phyloP scores from a whole-genome alignment of 1,140 invertebrate species.

The Pseudomyrmex cubaensis region DNA sequence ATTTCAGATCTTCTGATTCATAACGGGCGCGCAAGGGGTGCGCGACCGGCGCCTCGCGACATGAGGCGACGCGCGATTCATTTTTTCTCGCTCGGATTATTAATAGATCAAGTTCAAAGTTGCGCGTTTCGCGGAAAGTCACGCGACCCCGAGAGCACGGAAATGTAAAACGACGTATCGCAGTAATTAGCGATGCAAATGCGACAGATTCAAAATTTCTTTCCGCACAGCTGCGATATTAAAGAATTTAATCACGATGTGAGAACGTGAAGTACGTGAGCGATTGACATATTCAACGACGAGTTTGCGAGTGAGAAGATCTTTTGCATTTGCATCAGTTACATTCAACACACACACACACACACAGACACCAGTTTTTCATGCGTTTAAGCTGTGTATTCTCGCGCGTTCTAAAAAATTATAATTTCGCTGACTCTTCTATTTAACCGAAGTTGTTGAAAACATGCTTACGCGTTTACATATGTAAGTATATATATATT shows the following conservation, averaged over 20 bases:
- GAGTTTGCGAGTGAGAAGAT: not conserved
- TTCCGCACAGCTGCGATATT: not conserved
- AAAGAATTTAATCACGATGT: constrained; percentile 24
- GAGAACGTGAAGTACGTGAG: not conserved
- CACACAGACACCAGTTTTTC: not conserved
- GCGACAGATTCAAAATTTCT: not conserved
- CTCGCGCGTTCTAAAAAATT: not conserved
- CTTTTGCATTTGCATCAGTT: not conserved
- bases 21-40: not conserved
- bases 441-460: constrained; percentile 27
- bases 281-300: not conserved
- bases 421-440: constrained; percentile 38
- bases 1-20: constrained; percentile 20
- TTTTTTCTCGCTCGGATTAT: constrained; percentile 13
- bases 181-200: constrained; percentile 24
- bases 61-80: not conserved
- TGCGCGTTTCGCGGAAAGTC: not conserved
- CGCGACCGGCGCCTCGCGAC: not conserved
- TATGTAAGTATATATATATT: constrained; percentile 26
- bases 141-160: not conserved
- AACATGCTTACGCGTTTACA: constrained; percentile 26
- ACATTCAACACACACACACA: not conserved
- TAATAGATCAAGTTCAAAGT: constrained; percentile 44
- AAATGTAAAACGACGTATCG: constrained; percentile 23
- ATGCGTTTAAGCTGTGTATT: not conserved